Conservation (phyloP, 2,797 vertebrate genomes). For the Diglossa cyanea region DNA sequence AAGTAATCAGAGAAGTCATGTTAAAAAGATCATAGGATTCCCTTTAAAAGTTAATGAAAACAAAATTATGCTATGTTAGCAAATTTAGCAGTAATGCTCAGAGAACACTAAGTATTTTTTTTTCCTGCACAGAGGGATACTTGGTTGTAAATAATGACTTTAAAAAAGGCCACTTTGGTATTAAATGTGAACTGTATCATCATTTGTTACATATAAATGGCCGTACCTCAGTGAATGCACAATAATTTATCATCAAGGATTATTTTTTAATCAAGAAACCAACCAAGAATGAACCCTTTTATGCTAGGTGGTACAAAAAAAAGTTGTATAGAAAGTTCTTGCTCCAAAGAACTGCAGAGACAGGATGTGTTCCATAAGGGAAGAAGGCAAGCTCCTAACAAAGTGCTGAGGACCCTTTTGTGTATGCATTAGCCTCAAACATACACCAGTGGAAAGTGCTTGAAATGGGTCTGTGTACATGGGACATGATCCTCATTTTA, state of each 20-base stretch:
- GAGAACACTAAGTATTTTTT: not conserved
- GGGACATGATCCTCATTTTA: not conserved
- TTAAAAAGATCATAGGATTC: not conserved
- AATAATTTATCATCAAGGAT: not conserved
- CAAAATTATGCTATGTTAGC: not conserved
- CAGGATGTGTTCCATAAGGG: not conserved
- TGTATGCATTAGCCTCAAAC: not conserved
- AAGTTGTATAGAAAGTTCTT: not conserved
- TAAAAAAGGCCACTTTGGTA: not conserved
- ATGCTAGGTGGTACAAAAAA: not conserved
- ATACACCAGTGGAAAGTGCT: not conserved
- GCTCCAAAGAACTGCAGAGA: not conserved
- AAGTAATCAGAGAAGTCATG: not conserved
- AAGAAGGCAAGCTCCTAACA: not conserved
- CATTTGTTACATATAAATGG: not conserved
- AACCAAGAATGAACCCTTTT: not conserved
- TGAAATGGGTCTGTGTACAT: not conserved
- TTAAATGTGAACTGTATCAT: not conserved
- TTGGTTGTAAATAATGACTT: not conserved
- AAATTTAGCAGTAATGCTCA: not conserved
- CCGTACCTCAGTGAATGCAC: not conserved
- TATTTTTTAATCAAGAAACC: not conserved
- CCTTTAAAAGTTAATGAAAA: not conserved
- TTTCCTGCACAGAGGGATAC: not conserved
- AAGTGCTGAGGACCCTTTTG: not conserved